Evolutionary conservation across 1,140 invertebrate genomes (phyloP), one percentile per base, ranked within the genome.

Genomic region (Campodea augens): DNA sequence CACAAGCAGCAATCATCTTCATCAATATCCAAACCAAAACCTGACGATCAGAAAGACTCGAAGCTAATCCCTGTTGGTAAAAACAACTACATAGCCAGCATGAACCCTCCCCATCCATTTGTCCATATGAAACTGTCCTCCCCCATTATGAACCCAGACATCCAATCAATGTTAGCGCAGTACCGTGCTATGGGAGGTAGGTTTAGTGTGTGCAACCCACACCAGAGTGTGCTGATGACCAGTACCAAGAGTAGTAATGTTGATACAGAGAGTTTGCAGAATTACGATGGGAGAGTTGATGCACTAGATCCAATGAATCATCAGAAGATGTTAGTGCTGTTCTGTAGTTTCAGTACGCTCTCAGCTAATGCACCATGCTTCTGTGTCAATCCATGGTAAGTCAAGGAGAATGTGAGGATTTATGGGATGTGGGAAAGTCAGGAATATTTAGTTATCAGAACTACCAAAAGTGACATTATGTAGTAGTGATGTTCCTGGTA

Each of bases 341-440:
- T 96, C 58, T 95, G 88, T 57, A 95, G 86, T 60, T 95, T 85
- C 57, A 81, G 85, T 44, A 73, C 73, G 49, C 74, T 76, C 37
- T 85, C 82, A 0, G 67, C 73, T 19, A 83, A 88, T 56, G 74
- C 78, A 10, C 85, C 87, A 0, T 75, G 78, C 38, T 91, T 87
- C 58, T 92, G 89, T 58, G 81, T 91, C 2, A 79, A 82, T 55
- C 88, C 88, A 0, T 85, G 83, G 81, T 82, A 58, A 67, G 66
- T 62, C 5, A n/a, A n/a, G n/a, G n/a, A n/a, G n/a, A n/a, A n/a
- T n/a, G n/a, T n/a, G n/a, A n/a, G n/a, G n/a, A n/a, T n/a, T n/a
- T n/a, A n/a, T n/a, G n/a, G n/a, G n/a, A n/a, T n/a, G n/a, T n/a
- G n/a, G n/a, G n/a, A n/a, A n/a, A n/a, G n/a, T n/a, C n/a, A n/a